phyloP scores from a whole-genome alignment of 2,113 vertebrate genomes.

The Paradisaea rubra region DNA sequence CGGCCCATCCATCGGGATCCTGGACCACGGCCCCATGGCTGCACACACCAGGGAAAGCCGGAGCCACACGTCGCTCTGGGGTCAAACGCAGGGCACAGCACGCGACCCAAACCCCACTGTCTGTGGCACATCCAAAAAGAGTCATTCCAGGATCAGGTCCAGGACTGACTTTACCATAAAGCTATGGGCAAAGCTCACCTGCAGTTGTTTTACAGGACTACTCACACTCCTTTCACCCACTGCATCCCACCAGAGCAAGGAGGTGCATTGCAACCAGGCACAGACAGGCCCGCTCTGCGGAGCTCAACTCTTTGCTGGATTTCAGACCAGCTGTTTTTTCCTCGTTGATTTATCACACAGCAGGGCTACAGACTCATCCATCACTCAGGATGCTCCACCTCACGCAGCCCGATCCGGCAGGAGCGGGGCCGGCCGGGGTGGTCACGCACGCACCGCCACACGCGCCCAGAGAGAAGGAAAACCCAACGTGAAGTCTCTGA shows the following conservation, averaged over 20 bases:
- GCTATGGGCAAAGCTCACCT: not conserved
- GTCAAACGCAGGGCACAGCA: fast-evolving
- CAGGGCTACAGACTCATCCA: not conserved
- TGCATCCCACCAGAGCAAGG: fast-evolving
- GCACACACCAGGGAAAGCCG: not conserved
- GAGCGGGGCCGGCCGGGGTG: fast-evolving
- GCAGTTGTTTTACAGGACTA: not conserved
- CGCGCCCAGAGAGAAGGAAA: not conserved
- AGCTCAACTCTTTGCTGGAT: not conserved
- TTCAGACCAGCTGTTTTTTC: not conserved
- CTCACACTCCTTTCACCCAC: not conserved
- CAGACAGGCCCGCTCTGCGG: fast-evolving
- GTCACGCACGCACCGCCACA: not conserved
- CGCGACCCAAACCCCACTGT: fast-evolving
- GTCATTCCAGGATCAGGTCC: not conserved
- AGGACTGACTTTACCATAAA: not conserved
- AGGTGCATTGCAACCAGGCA: fast-evolving
- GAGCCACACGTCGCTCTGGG: not conserved
- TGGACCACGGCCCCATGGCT: fast-evolving
- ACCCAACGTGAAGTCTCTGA: not conserved
- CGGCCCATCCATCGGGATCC: fast-evolving
- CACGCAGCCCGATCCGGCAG: fast-evolving
- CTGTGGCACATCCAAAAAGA: not conserved
- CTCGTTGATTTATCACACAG: not conserved
- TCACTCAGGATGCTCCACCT: not conserved